These are phyloP conservation scores for Ammodramus savannarum DNA, from an alignment of 2,113 vertebrate species.

Conservation along the genomic window DNA sequence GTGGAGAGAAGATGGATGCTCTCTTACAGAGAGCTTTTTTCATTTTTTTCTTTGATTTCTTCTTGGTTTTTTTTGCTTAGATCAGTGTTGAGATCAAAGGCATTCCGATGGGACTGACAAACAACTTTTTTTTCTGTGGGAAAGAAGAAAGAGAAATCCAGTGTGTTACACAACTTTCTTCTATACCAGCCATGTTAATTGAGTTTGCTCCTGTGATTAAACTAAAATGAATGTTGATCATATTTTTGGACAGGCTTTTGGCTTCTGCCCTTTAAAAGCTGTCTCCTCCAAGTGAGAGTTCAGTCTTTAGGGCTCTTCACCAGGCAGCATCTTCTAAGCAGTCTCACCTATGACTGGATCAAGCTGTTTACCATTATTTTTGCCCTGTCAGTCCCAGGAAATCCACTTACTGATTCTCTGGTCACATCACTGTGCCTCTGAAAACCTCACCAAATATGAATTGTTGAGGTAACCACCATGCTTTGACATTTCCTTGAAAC, in stretches of 20 bases:
- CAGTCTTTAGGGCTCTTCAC: neutral
- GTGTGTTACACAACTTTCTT: neutral
- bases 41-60: neutral
- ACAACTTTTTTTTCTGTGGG: neutral
- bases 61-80: neutral
- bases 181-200: neutral
- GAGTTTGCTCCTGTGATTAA: neutral
- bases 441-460: neutral
- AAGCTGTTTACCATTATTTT: neutral
- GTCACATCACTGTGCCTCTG: neutral
- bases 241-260: neutral
- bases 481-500: neutral
- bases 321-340: neutral
- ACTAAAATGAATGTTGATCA: neutral
- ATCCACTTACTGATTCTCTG: neutral
- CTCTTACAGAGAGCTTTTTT: neutral
- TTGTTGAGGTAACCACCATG: neutral
- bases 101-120: neutral
- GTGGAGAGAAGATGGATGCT: neutral
- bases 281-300: neutral
- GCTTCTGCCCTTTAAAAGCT: neutral
- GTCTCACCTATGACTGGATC: neutral
- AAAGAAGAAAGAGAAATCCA: neutral
- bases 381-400: neutral
- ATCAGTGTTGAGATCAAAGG: neutral